These are phyloP conservation scores for Mactromeris polynyma DNA, from an alignment of 2,888 invertebrate species.

Conservation along the genomic window DNA sequence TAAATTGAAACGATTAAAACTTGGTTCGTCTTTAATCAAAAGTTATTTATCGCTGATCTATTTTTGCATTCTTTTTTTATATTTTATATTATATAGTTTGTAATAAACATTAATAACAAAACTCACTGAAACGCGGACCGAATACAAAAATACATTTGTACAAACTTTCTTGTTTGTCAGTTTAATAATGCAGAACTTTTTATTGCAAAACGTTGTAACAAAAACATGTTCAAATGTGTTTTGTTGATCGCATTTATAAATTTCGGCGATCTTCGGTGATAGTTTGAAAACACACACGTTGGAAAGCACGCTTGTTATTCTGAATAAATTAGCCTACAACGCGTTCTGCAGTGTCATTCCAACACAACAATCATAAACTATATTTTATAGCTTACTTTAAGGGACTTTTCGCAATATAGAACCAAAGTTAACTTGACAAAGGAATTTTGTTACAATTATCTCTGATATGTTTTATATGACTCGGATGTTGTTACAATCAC, in stretches of 20 bases:
- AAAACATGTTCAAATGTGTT: background rate
- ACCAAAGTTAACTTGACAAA: background rate
- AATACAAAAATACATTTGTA: background rate
- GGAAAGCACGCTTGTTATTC: background rate
- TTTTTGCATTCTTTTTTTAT: background rate
- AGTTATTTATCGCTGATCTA: background rate
- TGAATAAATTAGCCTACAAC: background rate
- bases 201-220: background rate
- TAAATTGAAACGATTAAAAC: background rate
- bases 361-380: background rate
- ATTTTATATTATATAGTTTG: background rate
- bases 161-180: background rate
- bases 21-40: background rate
- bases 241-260: background rate
- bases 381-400: background rate
- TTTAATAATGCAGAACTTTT: conserved; percentile 2
- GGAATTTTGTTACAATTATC: conserved; percentile 8
- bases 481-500: background rate
- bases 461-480: background rate
- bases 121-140: background rate
- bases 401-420: background rate
- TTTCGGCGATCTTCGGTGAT: background rate
- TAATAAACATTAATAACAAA: conserved; percentile 6
- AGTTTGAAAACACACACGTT: background rate
- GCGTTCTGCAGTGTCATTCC: background rate